Base-by-base conservation (phyloP, 2,797 vertebrate genomes). In the Melanogrammus aeglefinus region DNA sequence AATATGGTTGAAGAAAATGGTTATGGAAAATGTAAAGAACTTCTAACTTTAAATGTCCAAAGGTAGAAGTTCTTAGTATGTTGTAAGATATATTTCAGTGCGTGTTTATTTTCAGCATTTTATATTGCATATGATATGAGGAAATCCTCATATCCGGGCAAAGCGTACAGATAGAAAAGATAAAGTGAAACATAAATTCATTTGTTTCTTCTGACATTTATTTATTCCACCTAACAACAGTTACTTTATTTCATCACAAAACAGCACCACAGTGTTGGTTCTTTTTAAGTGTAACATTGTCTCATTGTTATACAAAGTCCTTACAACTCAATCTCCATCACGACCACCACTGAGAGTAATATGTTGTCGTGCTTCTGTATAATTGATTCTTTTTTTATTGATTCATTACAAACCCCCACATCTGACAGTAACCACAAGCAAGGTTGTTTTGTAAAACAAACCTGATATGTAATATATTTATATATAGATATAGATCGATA, bases 51-150 rank as follows among this genome's bases (percentile, higher is more conserved):
- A 66, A 16, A 66, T 18, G 3, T 75, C 21, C 80, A 36, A 36
- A 36, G 35, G 83, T 63, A 85, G 74, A 70, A 16, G 16, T 51
- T 63, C 6, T n/a, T 63, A n/a, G 51, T 63, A 63, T 21, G 51
- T 63, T 8, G 18, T n/a, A 63, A 63, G 51, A 63, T 70, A 16
- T 41, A 76, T 39, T 77, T 82, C 63, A 85, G 81, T 76, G 35
- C 6, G 35, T 80, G 83, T 79, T 77, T 90, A 83, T 90, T 88
- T 83, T 90, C 82, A 82, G 77, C 83, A 88, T 91, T 93, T 78
- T 92, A 89, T 91, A 93, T 93, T 92, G 91, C 88, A 92, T 92
- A 93, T 91, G 79, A 92, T 92, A 93, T 91, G 79, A 92, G 92
- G 81, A 86, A 83, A 84, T 91, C 88, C 85, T 90, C 88, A 90